Base-by-base conservation (phyloP, 2,888 invertebrate genomes). In the Nomada fucata region DNA sequence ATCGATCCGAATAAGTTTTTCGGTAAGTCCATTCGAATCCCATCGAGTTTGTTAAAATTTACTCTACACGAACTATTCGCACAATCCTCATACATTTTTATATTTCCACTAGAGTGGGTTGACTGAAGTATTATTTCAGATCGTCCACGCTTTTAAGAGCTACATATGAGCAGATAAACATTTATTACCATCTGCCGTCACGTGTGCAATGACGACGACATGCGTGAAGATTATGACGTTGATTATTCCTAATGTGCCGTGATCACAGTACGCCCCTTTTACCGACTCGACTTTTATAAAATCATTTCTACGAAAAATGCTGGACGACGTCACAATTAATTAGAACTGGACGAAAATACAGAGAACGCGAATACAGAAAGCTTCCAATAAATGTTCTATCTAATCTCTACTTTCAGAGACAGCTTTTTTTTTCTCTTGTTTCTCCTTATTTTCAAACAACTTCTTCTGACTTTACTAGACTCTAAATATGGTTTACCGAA, bases 211-310 rank as follows among this genome's bases (percentile, higher is more conserved):
- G 36, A 65, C 64, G 20, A 36, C 20, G 53, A 42, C 18, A 55
- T 29, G 10, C 52, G 59, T 23, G 53, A 36, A 23, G 29, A 68
- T 55, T 60, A 75, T n/a, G n/a, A 29, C 7, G 36, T 36, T 36
- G 36, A 36, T 36, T 36, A 36, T 57, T 42, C 18, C 18, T 42
- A 63, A 77, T 79, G 5, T 77, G 47, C 47, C 55, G 18, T 15
- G 44, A 75, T 55, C 26, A 18, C 36, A 18, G n/a, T 74, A 81
- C 80, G 80, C 80, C 73, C 68, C 63, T 26, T 78, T 79, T 36
- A 15, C 47, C n/a, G 13, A 36, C 9, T 13, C 10, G 11, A 29
- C 9, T 4, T 23, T 70, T 60, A 5, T 2, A 5, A 1, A 18
- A 50, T 20, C 11, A 11, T 36, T 73, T 67, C 26, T 29, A 29